Percentiles rank a stretch among this genome's conserved stretches.
Evolutionary conservation across 2,113 vertebrate species (phyloP).

Genomic region (Phrynosoma blainvillii): DNA sequence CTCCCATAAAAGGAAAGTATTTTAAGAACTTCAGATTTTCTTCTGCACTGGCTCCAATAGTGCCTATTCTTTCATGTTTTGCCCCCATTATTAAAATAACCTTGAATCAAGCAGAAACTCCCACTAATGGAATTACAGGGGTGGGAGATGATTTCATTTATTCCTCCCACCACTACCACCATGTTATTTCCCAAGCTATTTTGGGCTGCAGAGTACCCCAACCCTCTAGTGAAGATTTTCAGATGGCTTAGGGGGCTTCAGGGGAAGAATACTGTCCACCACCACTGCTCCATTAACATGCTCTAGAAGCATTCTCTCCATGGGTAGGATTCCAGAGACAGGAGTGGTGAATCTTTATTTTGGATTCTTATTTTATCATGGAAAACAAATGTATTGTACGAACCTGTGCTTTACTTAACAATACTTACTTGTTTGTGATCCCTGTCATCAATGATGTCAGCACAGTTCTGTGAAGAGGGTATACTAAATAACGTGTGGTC

Average conservation of each 20-base stretch:
- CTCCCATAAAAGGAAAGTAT: slow-evolving; percentile 45
- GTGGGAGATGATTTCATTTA: background rate
- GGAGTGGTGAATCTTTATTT: background rate
- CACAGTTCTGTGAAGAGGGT: slow-evolving; percentile 40
- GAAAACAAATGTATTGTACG: background rate
- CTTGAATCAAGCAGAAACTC: background rate
- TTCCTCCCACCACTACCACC: background rate
- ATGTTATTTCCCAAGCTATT: background rate
- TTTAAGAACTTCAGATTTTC: slow-evolving; percentile 14
- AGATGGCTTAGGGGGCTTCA: background rate
- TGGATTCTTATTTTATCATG: background rate
- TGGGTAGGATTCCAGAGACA: background rate
- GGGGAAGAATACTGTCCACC: no score
- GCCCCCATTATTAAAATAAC: background rate
- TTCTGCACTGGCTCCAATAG: no score
- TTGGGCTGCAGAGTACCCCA: no score
- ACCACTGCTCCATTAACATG: background rate
- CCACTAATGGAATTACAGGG: background rate
- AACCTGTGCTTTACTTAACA: slow-evolving; percentile 25
- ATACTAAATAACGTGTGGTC: slow-evolving; percentile 50
- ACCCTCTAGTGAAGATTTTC: background rate
- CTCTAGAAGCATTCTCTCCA: background rate
- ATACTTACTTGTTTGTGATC: slow-evolving; percentile 41
- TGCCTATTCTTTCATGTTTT: background rate
- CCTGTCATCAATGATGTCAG: slow-evolving; percentile 40